Conservation (phyloP, 2,888 invertebrate genomes). For the Matsumyia berberina region DNA sequence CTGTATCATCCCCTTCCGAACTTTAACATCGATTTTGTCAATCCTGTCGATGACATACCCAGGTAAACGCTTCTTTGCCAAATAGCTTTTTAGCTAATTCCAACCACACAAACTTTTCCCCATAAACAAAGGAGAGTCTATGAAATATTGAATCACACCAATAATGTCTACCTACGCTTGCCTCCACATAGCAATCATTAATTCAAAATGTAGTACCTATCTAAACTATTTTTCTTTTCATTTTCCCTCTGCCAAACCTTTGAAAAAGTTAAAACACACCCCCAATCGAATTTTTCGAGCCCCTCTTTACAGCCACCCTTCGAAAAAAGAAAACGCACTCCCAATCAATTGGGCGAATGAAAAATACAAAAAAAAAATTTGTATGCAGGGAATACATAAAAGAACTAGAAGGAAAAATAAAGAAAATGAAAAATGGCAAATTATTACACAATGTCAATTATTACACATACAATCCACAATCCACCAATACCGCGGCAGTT, state of each 20-base stretch:
- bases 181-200: not conserved
- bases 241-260: conserved; percentile 4
- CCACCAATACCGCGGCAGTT: conserved; percentile 45
- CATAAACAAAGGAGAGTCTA: conserved; percentile 17
- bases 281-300: conserved; percentile 64
- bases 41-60: conserved; percentile 12
- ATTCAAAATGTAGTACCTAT: conserved; percentile 19
- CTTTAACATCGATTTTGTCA: conserved; percentile 7
- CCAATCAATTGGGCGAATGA: conserved; percentile 74
- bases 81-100: not conserved
- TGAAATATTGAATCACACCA: conserved; percentile 27
- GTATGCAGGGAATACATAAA: conserved; percentile 40
- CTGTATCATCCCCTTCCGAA: too few relatives aligned
- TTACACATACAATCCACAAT: conserved; percentile 57
- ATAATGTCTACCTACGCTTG: conserved; percentile 4
- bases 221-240: conserved; percentile 6
- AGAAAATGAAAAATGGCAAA: conserved; percentile 63
- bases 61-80: not conserved
- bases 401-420: conserved; percentile 24
- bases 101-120: not conserved
- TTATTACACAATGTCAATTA: conserved; percentile 73
- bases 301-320: conserved; percentile 31
- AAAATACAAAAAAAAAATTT: conserved; percentile 46
- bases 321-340: conserved; percentile 60
- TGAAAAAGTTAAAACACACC: conserved; percentile 66